phyloP scores from a whole-genome alignment of 2,797 vertebrate genomes.

The Pipistrellus pygmaeus region DNA sequence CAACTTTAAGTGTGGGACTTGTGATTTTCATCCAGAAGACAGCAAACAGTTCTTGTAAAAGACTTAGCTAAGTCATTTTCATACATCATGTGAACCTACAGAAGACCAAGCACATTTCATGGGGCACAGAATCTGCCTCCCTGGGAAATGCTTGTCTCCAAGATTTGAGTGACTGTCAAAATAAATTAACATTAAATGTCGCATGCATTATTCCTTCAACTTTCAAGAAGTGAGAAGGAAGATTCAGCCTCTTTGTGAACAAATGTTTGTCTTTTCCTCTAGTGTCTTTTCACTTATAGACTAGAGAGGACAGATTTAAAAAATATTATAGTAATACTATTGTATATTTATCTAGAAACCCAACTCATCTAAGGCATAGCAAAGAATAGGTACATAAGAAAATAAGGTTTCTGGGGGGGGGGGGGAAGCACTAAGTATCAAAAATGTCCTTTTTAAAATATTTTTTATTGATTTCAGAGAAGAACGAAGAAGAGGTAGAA shows the following conservation, averaged over 20 bases:
- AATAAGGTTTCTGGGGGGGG: neutral
- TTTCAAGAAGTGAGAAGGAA: conserved; percentile 42
- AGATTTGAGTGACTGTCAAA: conserved; percentile 61
- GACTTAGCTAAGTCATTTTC: conserved; percentile 8
- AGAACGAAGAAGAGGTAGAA: too few species aligned
- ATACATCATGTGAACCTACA: conserved; percentile 29
- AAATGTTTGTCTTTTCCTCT: conserved; percentile 43
- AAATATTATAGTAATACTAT: neutral
- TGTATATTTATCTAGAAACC: neutral
- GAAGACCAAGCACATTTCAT: conserved; percentile 31
- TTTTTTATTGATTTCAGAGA: too few species aligned
- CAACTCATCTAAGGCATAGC: neutral
- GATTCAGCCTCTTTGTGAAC: conserved; percentile 21
- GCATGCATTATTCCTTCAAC: conserved; percentile 55
- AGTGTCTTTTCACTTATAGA: neutral
- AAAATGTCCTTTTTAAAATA: neutral
- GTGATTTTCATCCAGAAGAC: neutral
- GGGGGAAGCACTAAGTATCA: neutral
- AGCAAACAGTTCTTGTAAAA: neutral
- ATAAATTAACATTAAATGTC: conserved; percentile 62
- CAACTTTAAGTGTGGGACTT: neutral
- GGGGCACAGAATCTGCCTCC: neutral
- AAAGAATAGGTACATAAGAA: neutral
- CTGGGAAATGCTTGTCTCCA: neutral
- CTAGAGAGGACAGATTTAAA: neutral